Percentiles rank a stretch among this genome's conserved stretches.
Conservation (phyloP, 2,113 vertebrate species). For the Riparia riparia region DNA sequence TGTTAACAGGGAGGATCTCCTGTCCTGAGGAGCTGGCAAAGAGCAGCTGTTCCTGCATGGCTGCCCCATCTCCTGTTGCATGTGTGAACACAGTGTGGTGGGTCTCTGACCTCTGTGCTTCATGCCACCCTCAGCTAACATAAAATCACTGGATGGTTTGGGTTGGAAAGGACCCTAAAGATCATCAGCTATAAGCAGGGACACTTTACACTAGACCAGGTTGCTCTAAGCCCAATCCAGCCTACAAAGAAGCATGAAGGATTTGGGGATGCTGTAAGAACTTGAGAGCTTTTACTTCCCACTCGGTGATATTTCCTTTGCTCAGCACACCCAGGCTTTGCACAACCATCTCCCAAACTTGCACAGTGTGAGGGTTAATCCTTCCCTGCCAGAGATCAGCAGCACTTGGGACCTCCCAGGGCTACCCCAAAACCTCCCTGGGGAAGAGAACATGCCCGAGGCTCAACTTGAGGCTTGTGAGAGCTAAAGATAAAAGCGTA, state of each 20-base stretch:
- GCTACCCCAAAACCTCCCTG: neutral
- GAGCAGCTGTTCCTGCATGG: neutral
- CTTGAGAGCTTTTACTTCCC: neutral
- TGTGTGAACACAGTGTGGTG: rapidly evolving
- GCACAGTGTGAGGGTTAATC: rapidly evolving
- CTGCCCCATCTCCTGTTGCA: neutral
- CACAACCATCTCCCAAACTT: neutral
- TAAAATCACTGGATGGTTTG: neutral
- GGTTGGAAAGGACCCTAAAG: neutral
- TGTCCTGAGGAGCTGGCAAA: neutral
- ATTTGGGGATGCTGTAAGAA: neutral
- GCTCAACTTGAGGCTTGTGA: neutral
- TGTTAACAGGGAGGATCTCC: neutral
- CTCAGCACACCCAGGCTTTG: neutral
- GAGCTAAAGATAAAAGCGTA: neutral
- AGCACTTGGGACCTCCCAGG: neutral
- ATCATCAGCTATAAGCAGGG: neutral
- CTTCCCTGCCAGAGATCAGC: neutral
- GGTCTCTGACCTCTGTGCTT: neutral
- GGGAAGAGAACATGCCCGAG: rapidly evolving
- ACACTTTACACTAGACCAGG: neutral
- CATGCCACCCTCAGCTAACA: neutral
- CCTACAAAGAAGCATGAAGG: rapidly evolving
- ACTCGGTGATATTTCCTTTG: neutral
- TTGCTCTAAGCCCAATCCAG: neutral